Percentiles rank a stretch among this genome's conserved stretches.
phyloP scores from a whole-genome alignment of 2,113 vertebrate genomes.

The Thamnophis sirtalis region DNA sequence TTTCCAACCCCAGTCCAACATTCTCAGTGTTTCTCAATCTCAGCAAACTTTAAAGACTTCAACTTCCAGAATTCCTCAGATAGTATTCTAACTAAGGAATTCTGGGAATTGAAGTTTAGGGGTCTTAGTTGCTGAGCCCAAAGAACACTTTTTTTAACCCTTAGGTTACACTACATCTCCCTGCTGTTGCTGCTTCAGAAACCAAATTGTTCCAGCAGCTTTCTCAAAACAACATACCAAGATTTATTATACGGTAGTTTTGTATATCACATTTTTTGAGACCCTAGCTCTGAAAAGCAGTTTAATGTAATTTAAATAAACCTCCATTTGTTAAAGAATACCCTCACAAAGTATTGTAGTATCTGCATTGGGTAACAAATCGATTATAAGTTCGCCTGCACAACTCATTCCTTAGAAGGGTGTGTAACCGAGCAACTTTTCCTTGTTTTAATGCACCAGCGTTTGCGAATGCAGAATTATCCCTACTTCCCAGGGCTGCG shows the following conservation, averaged over 20 bases:
- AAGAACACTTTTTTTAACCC: background rate
- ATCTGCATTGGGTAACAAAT: background rate
- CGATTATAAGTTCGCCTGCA: background rate
- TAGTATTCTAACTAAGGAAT: background rate
- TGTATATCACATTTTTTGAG: background rate
- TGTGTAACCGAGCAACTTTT: background rate
- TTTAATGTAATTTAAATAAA: background rate
- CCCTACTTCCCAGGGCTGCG: background rate
- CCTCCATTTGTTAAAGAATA: background rate
- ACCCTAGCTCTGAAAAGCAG: background rate
- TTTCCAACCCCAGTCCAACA: background rate
- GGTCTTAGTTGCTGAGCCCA: background rate
- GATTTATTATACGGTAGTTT: background rate
- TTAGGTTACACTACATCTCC: background rate
- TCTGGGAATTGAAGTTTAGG: background rate
- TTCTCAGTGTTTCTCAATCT: background rate
- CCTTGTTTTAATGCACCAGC: background rate
- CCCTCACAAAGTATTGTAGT: background rate
- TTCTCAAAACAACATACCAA: background rate
- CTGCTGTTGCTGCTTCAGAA: background rate
- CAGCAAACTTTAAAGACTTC: background rate
- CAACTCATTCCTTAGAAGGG: background rate
- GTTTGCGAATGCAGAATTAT: background rate
- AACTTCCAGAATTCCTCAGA: background rate
- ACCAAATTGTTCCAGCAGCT: background rate